Base-by-base conservation (phyloP, 2,888 invertebrate species). In the Ptychoptera contaminata region DNA sequence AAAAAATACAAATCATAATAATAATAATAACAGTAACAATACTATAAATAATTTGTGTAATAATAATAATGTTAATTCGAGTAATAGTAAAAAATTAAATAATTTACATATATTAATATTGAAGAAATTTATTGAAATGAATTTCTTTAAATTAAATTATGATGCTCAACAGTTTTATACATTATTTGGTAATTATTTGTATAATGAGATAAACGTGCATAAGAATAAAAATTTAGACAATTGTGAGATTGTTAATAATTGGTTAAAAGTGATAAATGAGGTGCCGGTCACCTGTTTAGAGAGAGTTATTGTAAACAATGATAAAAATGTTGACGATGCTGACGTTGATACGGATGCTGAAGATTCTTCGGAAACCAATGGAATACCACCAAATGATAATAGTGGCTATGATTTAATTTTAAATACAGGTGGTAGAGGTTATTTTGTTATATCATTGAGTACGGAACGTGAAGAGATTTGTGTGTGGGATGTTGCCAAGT, bases 111-210 rank as follows among this genome's bases (percentile, higher is more conserved):
- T 79, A 35, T 68, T 69, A 42, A 63, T 78, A 41, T 60, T 85
- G 4, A 74, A 76, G 55, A 76, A 80, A 50, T 76, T 83, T 48
- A 70, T 90, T 47, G 79, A 80, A 62, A 70, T 73, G 1, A 77
- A 82, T 53, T 74, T 81, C 6, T 74, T 74, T 55, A 79, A 83
- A 12, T 65, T 91, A 44, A 79, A 78, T 55, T 82, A 83, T 53
- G 88, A 90, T 60, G 84, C 85, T 31, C 71, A 79, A 55, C 90
- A 91, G 62, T 78, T 90, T 55, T 84, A 80, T 54, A 77, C 86
- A 3, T 76, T 87, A 49, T 65, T 81, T 49, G 73, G 67, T 56
- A 65, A 61, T 52, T 73, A 67, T 56, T 53, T 73, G 46, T 63
- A 66, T 49, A 60, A 60, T 16, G 61, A 61, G 50, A 54, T 58